These are phyloP conservation scores for Scelioninae gen. 2 DNA, from an alignment of 2,888 invertebrate species.

Conservation along the genomic window DNA sequence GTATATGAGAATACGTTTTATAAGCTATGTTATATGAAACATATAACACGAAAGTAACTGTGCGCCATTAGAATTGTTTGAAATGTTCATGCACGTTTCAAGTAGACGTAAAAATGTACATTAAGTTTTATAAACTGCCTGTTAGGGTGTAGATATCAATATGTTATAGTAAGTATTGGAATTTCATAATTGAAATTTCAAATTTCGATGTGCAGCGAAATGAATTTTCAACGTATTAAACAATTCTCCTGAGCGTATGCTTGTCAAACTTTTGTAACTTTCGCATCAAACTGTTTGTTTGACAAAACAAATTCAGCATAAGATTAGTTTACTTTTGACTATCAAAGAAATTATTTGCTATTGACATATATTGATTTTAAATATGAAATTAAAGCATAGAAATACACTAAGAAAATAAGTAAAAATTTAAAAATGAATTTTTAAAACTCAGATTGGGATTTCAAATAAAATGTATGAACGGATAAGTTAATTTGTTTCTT, in stretches of 20 bases:
- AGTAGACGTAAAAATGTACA: constrained; percentile 1
- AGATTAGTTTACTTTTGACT: too few relatives aligned
- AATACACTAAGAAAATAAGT: too few relatives aligned
- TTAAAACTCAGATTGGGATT: too few relatives aligned
- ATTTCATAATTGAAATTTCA: not conserved
- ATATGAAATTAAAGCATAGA: too few relatives aligned
- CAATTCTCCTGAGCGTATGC: not conserved
- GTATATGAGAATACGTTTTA: constrained; percentile 12
- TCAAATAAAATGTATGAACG: too few relatives aligned
- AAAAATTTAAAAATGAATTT: too few relatives aligned
- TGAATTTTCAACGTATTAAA: not conserved
- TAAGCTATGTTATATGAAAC: constrained; percentile 10
- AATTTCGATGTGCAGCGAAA: not conserved
- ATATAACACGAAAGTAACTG: constrained; percentile 5
- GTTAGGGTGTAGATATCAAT: constrained; percentile 7
- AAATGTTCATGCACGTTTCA: constrained; percentile 5
- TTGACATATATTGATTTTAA: too few relatives aligned
- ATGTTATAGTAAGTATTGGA: not conserved
- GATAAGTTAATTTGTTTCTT: too few relatives aligned
- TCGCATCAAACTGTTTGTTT: not conserved
- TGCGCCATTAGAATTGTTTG: constrained; percentile 5
- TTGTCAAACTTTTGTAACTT: not conserved
- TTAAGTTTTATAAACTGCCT: constrained; percentile 8
- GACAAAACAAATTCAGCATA: too few relatives aligned
- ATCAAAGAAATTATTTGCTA: too few relatives aligned